Evolutionary conservation across 2,113 vertebrate species (phyloP).

Genomic region (Poeciliopsis turrubarensis): DNA sequence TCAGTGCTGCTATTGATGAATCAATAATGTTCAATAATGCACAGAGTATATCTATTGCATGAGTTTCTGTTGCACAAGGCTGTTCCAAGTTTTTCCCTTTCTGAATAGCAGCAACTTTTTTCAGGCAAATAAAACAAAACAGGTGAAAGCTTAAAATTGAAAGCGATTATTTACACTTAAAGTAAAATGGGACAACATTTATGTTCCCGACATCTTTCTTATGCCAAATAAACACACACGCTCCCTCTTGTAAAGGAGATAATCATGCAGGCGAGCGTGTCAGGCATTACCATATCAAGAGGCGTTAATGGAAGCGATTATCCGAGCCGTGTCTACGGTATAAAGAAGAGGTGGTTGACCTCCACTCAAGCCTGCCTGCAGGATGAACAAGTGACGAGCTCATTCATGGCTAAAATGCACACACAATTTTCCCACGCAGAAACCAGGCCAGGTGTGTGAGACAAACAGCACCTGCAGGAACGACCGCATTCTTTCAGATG

Average conservation of each 20-base stretch:
- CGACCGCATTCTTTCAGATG: conserved; percentile 42
- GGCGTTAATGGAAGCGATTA: conserved; percentile 72
- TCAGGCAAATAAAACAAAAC: background rate
- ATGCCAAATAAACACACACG: background rate
- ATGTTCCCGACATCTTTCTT: conserved; percentile 2
- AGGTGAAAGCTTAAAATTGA: background rate
- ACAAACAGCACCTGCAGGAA: conserved; percentile 56
- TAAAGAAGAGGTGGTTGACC: conserved; percentile 66
- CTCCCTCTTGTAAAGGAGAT: conserved; percentile 29
- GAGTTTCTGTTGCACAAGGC: conserved; percentile 5
- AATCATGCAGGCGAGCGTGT: conserved; percentile 66
- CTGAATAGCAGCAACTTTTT: background rate
- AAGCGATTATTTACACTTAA: background rate
- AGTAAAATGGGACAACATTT: background rate
- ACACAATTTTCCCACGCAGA: conserved; percentile 1
- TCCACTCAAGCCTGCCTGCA: conserved; percentile 36
- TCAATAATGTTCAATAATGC: conserved; percentile 43
- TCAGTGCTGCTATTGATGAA: background rate
- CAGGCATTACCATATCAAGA: conserved; percentile 71
- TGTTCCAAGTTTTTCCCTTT: background rate
- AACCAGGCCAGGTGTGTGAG: conserved; percentile 33
- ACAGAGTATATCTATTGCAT: conserved; percentile 7
- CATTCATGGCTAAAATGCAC: conserved; percentile 28
- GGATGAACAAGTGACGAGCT: conserved; percentile 16
- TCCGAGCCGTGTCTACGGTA: conserved; percentile 53